Evolutionary conservation across 1,140 invertebrate genomes (phyloP).

Genomic region (Carposina sasakii): DNA sequence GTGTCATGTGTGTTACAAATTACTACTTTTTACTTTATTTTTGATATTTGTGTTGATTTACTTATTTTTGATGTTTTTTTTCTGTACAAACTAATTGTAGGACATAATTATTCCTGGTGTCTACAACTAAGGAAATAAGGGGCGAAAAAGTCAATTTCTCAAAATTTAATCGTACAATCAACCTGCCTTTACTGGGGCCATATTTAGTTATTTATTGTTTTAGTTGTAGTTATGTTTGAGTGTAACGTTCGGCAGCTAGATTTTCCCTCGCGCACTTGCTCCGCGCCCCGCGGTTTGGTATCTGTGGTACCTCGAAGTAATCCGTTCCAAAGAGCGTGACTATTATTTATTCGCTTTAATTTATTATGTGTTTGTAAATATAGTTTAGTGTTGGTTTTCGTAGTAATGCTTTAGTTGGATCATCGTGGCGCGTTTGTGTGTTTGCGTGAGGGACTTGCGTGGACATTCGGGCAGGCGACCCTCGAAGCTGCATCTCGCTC

Average conservation of each 20-base stretch:
- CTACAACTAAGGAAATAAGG: too few species aligned
- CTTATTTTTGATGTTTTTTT: too few species aligned
- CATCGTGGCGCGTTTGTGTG: constrained; percentile 14
- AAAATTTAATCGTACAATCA: background rate
- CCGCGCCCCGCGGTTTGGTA: constrained; percentile 9
- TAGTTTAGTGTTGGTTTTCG: constrained; percentile 22
- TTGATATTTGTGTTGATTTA: too few species aligned
- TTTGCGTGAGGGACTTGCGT: constrained; percentile 20
- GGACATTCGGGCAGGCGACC: constrained; percentile 32
- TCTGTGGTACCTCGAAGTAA: constrained; percentile 46
- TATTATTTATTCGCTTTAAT: constrained; percentile 59
- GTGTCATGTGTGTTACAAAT: too few species aligned
- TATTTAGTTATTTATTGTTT: constrained; percentile 36
- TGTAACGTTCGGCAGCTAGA: background rate
- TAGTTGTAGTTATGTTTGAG: constrained; percentile 13
- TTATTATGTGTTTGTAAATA: constrained; percentile 36
- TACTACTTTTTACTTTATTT: too few species aligned
- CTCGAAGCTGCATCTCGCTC: constrained; percentile 23
- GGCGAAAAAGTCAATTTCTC: background rate
- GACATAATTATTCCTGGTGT: too few species aligned
- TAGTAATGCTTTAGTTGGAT: constrained; percentile 21
- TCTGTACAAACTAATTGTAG: too few species aligned
- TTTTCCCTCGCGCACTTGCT: too few species aligned
- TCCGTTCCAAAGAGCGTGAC: constrained; percentile 60
- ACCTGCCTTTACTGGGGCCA: constrained; percentile 29